These are phyloP conservation scores for Bellardia pandia DNA, from an alignment of 2,888 invertebrate genomes.

Conservation along the genomic window DNA sequence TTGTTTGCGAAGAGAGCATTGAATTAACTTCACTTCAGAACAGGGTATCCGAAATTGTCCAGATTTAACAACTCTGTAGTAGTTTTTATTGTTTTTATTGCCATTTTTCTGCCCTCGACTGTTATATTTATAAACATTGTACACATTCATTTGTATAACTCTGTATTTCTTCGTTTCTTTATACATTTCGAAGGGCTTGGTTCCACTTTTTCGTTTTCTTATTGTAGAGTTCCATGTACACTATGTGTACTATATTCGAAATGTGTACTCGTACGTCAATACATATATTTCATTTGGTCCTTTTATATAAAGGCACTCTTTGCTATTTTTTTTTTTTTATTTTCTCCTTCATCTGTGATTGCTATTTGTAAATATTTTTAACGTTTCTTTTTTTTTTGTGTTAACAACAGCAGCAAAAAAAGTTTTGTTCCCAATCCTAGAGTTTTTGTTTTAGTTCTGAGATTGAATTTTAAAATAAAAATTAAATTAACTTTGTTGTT, in stretches of 20 bases:
- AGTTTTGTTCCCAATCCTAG: conserved; percentile 70
- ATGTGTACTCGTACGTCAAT: conserved; percentile 12
- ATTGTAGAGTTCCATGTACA: conserved; percentile 37
- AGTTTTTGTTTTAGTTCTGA: conserved; percentile 81
- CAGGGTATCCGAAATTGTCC: no score
- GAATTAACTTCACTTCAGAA: no score
- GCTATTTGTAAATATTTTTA: conserved; percentile 44
- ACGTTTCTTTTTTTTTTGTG: conserved; percentile 16
- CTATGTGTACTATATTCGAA: neutral
- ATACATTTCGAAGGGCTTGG: conserved; percentile 27
- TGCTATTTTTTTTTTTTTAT: conserved; percentile 27
- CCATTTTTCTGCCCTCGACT: conserved; percentile 3
- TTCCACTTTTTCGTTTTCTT: conserved; percentile 13
- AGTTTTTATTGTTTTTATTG: neutral
- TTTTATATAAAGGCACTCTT: conserved; percentile 43
- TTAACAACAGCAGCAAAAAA: conserved; percentile 9
- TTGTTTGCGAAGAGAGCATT: no score
- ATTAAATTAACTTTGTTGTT: conserved; percentile 78
- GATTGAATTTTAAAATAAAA: conserved; percentile 82
- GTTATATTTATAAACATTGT: conserved; percentile 1
- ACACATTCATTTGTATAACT: conserved; percentile 26
- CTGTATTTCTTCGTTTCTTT: conserved; percentile 39
- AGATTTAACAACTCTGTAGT: no score
- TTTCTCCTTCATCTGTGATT: conserved; percentile 42
- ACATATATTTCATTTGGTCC: conserved; percentile 49